A percentile compares a stretch with the other conserved stretches of the same genome.
Evolutionary conservation across 2,888 invertebrate genomes (phyloP).

Genomic region (Pheosia gnoma): DNA sequence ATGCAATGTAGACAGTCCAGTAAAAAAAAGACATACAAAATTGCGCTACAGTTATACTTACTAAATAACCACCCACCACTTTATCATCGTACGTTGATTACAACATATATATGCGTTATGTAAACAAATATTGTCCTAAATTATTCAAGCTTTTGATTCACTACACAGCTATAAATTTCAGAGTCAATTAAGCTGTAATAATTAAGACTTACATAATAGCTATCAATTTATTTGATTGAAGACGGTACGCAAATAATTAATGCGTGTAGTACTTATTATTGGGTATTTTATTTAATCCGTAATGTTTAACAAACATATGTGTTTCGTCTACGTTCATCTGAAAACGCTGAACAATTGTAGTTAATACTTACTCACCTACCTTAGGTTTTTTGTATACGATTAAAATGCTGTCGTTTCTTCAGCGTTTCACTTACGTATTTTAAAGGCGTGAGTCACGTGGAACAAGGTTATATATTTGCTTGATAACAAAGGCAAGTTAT

Average conservation of each 20-base stretch:
- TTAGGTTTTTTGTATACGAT: neutral
- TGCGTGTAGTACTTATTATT: no score
- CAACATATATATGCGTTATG: constrained; percentile 27
- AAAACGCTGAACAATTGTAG: neutral
- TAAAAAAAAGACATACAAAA: constrained; percentile 30
- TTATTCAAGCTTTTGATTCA: neutral
- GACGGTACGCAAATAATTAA: no score
- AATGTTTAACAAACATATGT: no score
- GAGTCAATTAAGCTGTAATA: neutral
- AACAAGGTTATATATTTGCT: constrained; percentile 8
- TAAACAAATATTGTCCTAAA: constrained; percentile 28
- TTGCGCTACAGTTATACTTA: constrained; percentile 33
- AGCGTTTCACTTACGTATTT: constrained; percentile 4
- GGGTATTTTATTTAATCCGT: no score
- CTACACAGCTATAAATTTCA: neutral
- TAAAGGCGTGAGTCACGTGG: neutral
- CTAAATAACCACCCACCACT: constrained; percentile 25
- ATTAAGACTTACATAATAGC: no score
- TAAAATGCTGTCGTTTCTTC: neutral
- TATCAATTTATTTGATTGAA: no score
- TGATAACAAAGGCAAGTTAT: neutral
- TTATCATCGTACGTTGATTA: constrained; percentile 25
- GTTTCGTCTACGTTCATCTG: no score
- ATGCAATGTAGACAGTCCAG: constrained; percentile 37
- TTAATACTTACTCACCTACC: neutral